Base-by-base conservation (phyloP, 2,113 vertebrate species). In the Gallinago undulata region DNA sequence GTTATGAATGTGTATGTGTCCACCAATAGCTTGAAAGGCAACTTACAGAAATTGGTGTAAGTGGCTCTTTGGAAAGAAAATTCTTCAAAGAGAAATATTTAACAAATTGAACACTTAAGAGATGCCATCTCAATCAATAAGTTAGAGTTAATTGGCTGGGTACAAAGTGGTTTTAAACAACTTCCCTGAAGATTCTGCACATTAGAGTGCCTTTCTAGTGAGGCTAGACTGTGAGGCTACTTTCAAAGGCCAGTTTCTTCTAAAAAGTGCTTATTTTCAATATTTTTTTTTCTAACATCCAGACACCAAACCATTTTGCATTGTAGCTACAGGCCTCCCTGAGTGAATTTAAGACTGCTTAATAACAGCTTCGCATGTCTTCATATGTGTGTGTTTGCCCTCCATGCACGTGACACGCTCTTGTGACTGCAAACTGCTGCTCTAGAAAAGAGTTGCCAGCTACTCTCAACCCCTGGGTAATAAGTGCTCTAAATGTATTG, bases 51-150 rank as follows among this genome's bases (percentile, higher is more conserved):
- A 41, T 19, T 25, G 22, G 28, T 45, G 19, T 67, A 85, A 91
- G 43, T 63, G 13, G 45, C 56, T 89, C 88, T 84, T 78, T 5
- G 9, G 66, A 79, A 89, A 84, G 45, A 89, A 75, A 77, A 66
- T 68, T 95, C 76, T 91, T 94, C 81, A 51, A 84, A 95, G 86
- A 80, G 86, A 94, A 96, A 94, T 94, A 93, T 84, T 95, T 89
- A 97, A 75, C 60, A 68, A 94, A 86, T 82, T 2, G 10, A 76
- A 76, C 30, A 12, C 73, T 95, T 86, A 90, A 89, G 56, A 48
- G 57, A 70, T 78, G 47, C 68, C 28, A 57, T 81, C 68, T 87
- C 72, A 87, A 43, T 92, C 33, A 88, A 67, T 68, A 92, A 90
- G 27, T 90, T 82, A 57, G 53, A 79, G 48, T 79, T 89, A 94